Base-by-base conservation (phyloP, 2,113 vertebrate genomes). In the Melanotaenia duboulayi region DNA sequence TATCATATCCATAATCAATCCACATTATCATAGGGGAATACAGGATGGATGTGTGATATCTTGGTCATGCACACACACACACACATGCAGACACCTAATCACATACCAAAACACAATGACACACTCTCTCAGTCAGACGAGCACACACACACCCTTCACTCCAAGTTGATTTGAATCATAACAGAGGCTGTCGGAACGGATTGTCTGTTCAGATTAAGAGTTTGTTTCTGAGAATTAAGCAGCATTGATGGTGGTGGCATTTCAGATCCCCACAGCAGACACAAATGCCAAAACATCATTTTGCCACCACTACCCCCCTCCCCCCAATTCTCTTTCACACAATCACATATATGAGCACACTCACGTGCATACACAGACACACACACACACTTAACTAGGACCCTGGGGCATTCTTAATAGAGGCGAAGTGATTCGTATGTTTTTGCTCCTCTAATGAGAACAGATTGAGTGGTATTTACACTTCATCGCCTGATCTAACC, bases 21-120 rank as follows among this genome's bases (percentile, higher is more conserved):
- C 95, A 96, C 96, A 98, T 99, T 98, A 97, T 95, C 94, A 95
- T 95, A 95, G 96, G 96, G 95, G 95, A 95, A 96, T 94, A 95
- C 85, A 82, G 70, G 90, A 84, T 90, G 90, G 87, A 84, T 90
- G 90, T 88, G 90, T 86, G 86, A 91, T 92, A 89, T 87, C 89
- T 90, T 88, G 86, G 82, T 88, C 89, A 83, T 49, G 80, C 87
- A 74, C 86, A 73, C 81, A 81, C 80, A 85, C 51, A 83, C 66
- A 62, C 55, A 62, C 39, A 64, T 37, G 55, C 25, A 67, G 54
- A 85, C 82, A 79, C 76, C 90, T 91, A 91, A 91, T 91, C 87
- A 92, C 89, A 90, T 87, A 90, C 81, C 87, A 90, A 91, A 91
- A 92, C 90, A 92, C 83, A 90, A 90, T 91, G 89, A 91, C 90